Conservation (phyloP, 2,797 vertebrate genomes). For the Psittacula derbiana region DNA sequence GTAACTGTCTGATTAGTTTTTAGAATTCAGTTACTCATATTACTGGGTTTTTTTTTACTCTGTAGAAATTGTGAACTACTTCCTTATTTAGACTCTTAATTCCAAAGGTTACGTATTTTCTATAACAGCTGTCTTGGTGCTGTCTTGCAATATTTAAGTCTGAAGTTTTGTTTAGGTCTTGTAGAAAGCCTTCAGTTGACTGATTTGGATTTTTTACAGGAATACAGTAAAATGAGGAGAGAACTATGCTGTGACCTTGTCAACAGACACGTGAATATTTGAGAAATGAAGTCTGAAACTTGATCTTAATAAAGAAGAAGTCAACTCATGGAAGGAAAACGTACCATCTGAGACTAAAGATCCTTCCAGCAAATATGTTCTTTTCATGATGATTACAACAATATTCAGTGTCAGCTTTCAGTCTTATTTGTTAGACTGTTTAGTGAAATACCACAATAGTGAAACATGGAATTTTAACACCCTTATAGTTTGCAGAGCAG, state of each 20-base stretch:
- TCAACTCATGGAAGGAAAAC: background rate
- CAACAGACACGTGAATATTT: background rate
- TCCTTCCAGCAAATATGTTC: background rate
- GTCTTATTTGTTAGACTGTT: background rate
- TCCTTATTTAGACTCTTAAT: background rate
- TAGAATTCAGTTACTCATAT: background rate
- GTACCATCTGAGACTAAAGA: background rate
- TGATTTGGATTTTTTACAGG: background rate
- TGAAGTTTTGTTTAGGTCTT: background rate
- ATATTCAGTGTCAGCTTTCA: background rate
- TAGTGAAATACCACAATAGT: background rate
- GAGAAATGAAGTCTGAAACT: slow-evolving; percentile 33
- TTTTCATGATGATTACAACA: background rate
- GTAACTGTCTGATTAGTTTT: background rate
- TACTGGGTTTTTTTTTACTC: background rate
- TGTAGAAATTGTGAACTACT: background rate
- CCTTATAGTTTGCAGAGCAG: background rate
- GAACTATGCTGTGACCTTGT: background rate
- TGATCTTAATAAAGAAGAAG: background rate
- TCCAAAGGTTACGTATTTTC: background rate
- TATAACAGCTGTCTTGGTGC: background rate
- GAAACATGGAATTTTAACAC: background rate
- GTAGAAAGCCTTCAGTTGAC: background rate
- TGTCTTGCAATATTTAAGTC: background rate
- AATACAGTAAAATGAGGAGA: background rate